Percentiles rank a stretch among this genome's conserved stretches.
These are phyloP conservation scores for Oncorhynchus mykiss DNA, from an alignment of 2,113 vertebrate genomes.

Conservation along the genomic window DNA sequence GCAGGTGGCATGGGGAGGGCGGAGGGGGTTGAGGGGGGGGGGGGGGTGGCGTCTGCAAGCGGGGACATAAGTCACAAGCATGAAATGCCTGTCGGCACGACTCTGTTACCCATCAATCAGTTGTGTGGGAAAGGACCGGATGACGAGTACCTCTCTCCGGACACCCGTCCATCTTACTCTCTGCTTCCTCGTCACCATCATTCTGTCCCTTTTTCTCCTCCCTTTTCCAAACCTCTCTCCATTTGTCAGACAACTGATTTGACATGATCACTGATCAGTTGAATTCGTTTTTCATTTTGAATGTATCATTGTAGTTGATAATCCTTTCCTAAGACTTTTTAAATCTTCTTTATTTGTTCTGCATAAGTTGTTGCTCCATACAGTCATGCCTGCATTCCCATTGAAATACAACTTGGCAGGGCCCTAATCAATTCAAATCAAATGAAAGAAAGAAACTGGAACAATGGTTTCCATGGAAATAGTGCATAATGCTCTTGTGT, in stretches of 20 bases:
- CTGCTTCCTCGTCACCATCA: background rate
- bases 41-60: constrained; percentile 8
- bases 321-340: background rate
- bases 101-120: constrained; percentile 49
- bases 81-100: constrained; percentile 37
- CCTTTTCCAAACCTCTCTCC: constrained; percentile 8
- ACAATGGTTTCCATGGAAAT: too few species aligned
- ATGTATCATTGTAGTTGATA: background rate
- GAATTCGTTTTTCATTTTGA: background rate
- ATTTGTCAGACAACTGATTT: background rate
- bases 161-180: background rate
- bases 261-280: too few species aligned
- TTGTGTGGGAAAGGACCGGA: constrained; percentile 5
- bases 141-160: constrained; percentile 12
- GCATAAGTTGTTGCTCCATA: background rate
- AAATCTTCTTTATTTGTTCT: background rate
- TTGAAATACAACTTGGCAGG: background rate
- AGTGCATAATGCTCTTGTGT: too few species aligned
- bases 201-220: background rate
- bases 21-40: constrained; percentile 19
- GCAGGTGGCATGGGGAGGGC: background rate
- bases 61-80: constrained; percentile 39
- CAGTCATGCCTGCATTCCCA: background rate
- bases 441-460: too few species aligned
- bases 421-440: background rate